phyloP scores from a whole-genome alignment of 2,113 vertebrate genomes.

The Spermophilus dauricus region DNA sequence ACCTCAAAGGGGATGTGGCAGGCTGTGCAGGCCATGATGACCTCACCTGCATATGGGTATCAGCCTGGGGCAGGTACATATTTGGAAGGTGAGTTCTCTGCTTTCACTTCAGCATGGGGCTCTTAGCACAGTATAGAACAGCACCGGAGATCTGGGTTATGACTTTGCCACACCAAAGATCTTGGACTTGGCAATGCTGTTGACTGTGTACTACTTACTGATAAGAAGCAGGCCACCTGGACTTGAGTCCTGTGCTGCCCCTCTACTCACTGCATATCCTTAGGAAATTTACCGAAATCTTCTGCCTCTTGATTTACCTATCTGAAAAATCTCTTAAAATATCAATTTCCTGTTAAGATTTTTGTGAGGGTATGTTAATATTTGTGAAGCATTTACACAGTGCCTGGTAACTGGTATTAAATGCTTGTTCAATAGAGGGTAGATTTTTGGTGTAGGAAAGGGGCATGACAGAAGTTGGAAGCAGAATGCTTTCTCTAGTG shows the following conservation, averaged over 20 bases:
- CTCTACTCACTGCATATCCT: not conserved
- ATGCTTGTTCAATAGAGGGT: not conserved
- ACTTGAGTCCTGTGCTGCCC: not conserved
- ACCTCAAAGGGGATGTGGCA: not conserved
- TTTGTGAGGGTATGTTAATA: not conserved
- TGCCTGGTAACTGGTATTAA: not conserved
- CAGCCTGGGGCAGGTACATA: accelerated
- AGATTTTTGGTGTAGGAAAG: not conserved
- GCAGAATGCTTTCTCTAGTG: not conserved
- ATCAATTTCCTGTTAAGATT: not conserved
- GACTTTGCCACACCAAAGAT: not conserved
- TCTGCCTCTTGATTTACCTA: not conserved
- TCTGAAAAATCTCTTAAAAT: conserved; percentile 1
- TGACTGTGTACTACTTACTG: not conserved
- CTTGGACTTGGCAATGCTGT: not conserved
- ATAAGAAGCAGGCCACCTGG: not conserved
- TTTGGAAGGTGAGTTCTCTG: no score
- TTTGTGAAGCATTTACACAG: not conserved
- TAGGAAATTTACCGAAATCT: not conserved
- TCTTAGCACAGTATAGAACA: accelerated
- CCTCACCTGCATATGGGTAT: accelerated
- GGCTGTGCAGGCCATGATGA: not conserved
- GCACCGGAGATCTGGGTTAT: not conserved
- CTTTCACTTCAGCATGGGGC: not conserved
- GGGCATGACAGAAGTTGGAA: not conserved